Percentiles rank a stretch among this genome's conserved stretches.
phyloP scores from a whole-genome alignment of 23 tunicate genomes.

The Ciona savignyi region DNA sequence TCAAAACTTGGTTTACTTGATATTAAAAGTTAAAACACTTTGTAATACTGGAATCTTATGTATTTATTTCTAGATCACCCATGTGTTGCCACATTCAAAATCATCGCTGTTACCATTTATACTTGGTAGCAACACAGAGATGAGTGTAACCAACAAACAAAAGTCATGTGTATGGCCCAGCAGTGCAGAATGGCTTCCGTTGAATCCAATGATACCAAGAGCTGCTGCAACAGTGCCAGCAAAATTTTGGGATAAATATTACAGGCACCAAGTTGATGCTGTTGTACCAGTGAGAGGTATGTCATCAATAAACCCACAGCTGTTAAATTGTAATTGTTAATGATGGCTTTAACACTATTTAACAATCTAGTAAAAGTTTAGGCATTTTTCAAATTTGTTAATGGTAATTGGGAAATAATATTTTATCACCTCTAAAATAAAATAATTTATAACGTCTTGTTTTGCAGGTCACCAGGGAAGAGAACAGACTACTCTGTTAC shows the following conservation, averaged over 20 bases:
- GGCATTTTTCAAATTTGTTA: too few species aligned
- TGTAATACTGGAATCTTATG: too few species aligned
- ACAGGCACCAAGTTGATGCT: conserved; percentile 35
- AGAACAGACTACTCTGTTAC: background rate
- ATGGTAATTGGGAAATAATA: too few species aligned
- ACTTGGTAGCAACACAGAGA: background rate
- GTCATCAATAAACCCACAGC: background rate
- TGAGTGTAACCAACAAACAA: background rate
- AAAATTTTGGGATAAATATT: conserved; percentile 69
- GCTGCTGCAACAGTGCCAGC: conserved; percentile 25
- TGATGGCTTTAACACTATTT: too few species aligned
- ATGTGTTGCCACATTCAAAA: background rate
- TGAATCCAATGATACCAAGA: conserved; percentile 12
- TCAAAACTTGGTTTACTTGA: too few species aligned
- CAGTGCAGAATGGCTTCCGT: conserved; percentile 43
- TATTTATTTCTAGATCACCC: too few species aligned
- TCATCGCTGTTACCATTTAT: background rate
- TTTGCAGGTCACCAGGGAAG: background rate
- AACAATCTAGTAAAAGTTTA: too few species aligned
- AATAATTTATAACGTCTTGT: too few species aligned
- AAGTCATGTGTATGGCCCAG: conserved; percentile 35
- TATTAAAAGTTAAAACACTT: too few species aligned
- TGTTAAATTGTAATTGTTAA: background rate
- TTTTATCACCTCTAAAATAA: too few species aligned
- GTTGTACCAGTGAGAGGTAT: conserved; percentile 44